These are phyloP conservation scores for Oryzias sinensis DNA, from an alignment of 2,797 vertebrate genomes.

Conservation along the genomic window DNA sequence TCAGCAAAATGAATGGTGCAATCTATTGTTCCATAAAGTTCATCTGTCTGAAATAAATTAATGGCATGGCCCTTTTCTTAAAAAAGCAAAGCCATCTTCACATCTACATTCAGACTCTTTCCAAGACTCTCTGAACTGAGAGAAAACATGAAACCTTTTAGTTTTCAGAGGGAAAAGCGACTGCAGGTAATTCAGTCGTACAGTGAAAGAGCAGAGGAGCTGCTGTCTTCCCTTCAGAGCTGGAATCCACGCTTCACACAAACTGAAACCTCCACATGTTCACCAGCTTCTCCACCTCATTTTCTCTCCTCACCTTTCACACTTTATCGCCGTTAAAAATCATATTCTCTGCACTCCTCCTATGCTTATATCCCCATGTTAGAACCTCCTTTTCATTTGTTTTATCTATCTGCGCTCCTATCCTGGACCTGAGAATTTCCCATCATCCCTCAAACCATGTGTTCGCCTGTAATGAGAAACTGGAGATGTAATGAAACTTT, in stretches of 20 bases:
- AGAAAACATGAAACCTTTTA: slow-evolving; percentile 7
- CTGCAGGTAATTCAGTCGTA: not conserved
- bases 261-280: slow-evolving; percentile 18
- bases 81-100: slow-evolving; percentile 1
- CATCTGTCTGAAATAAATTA: slow-evolving; percentile 9
- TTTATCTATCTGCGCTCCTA: slow-evolving; percentile 8
- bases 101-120: not conserved
- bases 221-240: slow-evolving; percentile 5
- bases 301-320: slow-evolving; percentile 15
- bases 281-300: slow-evolving; percentile 19
- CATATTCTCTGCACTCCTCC: slow-evolving; percentile 1
- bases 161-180: not conserved
- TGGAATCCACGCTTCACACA: not conserved
- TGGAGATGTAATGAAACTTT: slow-evolving; percentile 22
- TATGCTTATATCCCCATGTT: slow-evolving; percentile 22
- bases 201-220: slow-evolving; percentile 18
- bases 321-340: slow-evolving; percentile 27
- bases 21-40: not conserved
- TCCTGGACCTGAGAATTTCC: slow-evolving; percentile 18
- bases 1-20: slow-evolving; percentile 8
- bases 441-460: not conserved
- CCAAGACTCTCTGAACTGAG: not conserved
- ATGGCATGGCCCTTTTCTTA: not conserved
- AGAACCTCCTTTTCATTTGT: slow-evolving; percentile 4
- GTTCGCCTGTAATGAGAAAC: slow-evolving; percentile 17